Base-by-base conservation (phyloP, 2,797 vertebrate species). In the Darevskia nairensis region DNA sequence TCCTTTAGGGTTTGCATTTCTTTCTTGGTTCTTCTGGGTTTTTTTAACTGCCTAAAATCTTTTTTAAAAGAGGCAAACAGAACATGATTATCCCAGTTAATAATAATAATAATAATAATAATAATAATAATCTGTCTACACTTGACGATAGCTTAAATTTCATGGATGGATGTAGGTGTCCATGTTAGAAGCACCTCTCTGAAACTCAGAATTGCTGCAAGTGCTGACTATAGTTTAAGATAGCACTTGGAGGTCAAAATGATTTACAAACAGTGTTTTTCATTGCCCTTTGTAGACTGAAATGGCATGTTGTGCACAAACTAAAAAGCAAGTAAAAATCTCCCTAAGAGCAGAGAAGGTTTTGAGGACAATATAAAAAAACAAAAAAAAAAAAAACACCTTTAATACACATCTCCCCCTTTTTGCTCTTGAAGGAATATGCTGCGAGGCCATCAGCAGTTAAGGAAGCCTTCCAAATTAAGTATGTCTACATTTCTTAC, bases 391-490 rank as follows among this genome's bases (percentile, higher is more conserved):
- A 66, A 32, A n/a, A n/a, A n/a, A n/a, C n/a, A 8, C 23, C 23
- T 55, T 59, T 27, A 21, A 59, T 35, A 41, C 41, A 7, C 46
- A 39, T 27, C 13, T 35, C 6, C 25, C 17, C 39, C 50, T 17
- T 50, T n/a, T 44, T 23, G 23, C 15, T 69, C n/a, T 86, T 44
- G 17, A 44, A 46, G 19, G 8, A n/a, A 64, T 55, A 86, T 13
- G 15, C 46, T 89, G 32, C 1, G 7, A 1, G 84, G 72, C 80
- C 76, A 76, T 6, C 79, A 74, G 68, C 59, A 89, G 32, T 44
- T 69, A 27, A 35, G 55, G 74, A 87, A 84, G 50, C 21, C 85
- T 68, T 88, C 32, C 69, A 39, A n/a, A 90, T 89, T 44, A n/a
- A 9, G 90, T 5, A 0, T 55, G 77, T 13, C 44, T 77, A n/a